Evolutionary conservation across 2,888 invertebrate genomes (phyloP), one percentile per base, ranked within the genome.

Genomic region (Tachina grossa): DNA sequence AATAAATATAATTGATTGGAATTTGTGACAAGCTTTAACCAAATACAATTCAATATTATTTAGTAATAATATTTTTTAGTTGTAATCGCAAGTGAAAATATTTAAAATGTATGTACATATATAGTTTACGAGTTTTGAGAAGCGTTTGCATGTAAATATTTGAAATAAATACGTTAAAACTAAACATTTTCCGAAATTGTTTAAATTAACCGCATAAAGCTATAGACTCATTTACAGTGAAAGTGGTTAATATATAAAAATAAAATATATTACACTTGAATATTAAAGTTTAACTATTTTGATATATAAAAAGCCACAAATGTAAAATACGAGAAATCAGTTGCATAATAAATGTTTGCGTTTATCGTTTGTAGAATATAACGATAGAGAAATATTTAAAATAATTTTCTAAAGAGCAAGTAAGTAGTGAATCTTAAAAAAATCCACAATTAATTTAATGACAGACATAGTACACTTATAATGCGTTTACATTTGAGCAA

Each of bases 21-120:
- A 63, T 71, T 57, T 53, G 61, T 39, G 65, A 80, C 65, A 57
- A 80, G 57, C 57, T 63, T 47, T 71, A 63, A 19, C 65, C 45
- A 55, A 63, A 79, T 19, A 8, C 16, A 78, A 51, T 43, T 47
- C 22, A 71, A 31, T 22, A n/a, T 14, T 61, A n/a, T 61, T 57
- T 39, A 16, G 31, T n/a, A 31, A 31, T 31, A 31, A 16, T 43
- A 43, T 43, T 16, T 61, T 49, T 53, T 31, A 43, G 14, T 41
- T 22, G 39, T 43, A 65, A 55, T 16, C 1, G 45, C 65, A 65
- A 45, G 31, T 61, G 22, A 10, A 22, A 75, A 74, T 49, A 19
- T 49, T 63, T 61, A 16, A 9, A 43, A 53, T 57, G 16, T 31
- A 31, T 4, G 4, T 31, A 31, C 31, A 31, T 31, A 31, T 31